Evolutionary conservation across 2,113 vertebrate species (phyloP).

Genomic region (Furnarius figulus): DNA sequence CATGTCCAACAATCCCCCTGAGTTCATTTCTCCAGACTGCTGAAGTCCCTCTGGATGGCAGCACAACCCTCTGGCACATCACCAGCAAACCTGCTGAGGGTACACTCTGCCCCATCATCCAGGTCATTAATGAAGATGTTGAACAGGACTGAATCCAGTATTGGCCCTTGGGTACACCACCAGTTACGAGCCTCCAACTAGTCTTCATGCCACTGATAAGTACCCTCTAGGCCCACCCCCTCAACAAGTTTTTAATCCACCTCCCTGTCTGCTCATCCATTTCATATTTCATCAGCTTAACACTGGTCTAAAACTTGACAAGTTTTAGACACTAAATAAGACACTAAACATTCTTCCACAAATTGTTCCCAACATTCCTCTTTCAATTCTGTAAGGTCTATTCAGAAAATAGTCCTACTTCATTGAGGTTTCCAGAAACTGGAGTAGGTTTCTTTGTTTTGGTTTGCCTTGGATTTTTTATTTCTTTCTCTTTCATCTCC

Average conservation of each 20-base stretch:
- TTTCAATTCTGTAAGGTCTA: neutral
- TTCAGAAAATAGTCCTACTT: neutral
- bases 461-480: neutral
- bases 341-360: neutral
- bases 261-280: neutral
- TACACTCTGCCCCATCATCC: neutral
- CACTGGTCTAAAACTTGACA: neutral
- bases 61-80: neutral
- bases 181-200: neutral
- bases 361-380: neutral
- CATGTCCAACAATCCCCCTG: rapidly evolving
- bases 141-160: neutral
- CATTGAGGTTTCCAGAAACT: neutral
- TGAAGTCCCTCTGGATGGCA: neutral
- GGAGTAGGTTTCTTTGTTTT: neutral
- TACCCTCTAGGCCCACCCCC: neutral
- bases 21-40: neutral
- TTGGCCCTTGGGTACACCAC: neutral
- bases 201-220: neutral
- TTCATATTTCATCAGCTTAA: neutral
- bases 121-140: neutral
- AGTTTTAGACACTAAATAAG: no score
- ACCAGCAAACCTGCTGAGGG: neutral
- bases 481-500: neutral
- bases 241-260: neutral